Evolutionary conservation across 2,797 vertebrate species (phyloP).

Genomic region (Falco berigora): DNA sequence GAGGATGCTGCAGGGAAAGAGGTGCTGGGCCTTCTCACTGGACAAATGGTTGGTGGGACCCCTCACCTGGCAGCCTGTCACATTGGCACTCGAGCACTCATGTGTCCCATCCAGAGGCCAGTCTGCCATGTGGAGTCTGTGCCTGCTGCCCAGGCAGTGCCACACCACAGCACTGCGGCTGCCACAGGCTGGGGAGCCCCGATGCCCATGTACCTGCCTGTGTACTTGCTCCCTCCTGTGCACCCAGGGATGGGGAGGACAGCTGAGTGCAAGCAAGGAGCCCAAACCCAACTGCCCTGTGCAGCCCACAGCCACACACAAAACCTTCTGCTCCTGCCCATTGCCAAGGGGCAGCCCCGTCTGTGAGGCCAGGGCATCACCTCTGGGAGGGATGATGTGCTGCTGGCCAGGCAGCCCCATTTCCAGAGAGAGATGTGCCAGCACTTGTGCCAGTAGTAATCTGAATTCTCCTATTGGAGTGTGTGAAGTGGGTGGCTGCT

Average conservation of each 20-base stretch:
- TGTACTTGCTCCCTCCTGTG: rapidly evolving
- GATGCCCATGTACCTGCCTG: not conserved
- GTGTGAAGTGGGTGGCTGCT: not conserved
- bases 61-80: rapidly evolving
- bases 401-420: not conserved
- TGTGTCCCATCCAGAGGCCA: not conserved
- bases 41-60: rapidly evolving
- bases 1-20: not conserved
- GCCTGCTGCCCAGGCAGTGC: not conserved
- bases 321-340: not conserved
- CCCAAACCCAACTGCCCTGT: rapidly evolving
- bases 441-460: not conserved
- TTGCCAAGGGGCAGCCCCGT: not conserved
- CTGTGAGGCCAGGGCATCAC: not conserved
- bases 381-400: rapidly evolving
- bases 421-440: not conserved
- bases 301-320: not conserved
- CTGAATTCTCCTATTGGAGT: not conserved
- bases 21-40: rapidly evolving
- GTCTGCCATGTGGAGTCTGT: not conserved
- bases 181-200: rapidly evolving
- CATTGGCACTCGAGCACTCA: not conserved
- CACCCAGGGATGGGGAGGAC: not conserved
- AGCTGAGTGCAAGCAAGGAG: rapidly evolving
- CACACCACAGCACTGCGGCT: rapidly evolving